phyloP scores from a whole-genome alignment of 2,797 vertebrate genomes.

The Tangara arthus region DNA sequence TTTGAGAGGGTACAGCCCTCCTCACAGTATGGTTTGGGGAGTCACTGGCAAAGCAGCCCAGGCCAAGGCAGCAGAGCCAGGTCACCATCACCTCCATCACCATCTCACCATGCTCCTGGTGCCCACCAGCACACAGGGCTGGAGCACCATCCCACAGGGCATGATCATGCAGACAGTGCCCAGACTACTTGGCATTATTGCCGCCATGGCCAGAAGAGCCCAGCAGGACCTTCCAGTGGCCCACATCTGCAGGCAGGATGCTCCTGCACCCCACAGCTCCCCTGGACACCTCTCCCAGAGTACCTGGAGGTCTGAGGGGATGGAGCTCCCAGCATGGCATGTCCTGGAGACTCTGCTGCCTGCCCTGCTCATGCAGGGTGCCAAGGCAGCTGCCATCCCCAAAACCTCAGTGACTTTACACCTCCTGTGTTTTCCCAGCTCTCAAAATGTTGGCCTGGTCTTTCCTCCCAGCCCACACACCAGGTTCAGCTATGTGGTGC shows the following conservation, averaged over 20 bases:
- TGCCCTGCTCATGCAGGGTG: accelerated
- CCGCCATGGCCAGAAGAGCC: background rate
- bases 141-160: background rate
- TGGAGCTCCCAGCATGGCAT: background rate
- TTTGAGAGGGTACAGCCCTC: background rate
- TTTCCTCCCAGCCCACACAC: background rate
- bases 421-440: background rate
- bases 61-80: background rate
- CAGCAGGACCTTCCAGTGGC: background rate
- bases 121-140: accelerated
- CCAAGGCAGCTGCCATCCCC: background rate
- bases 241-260: background rate
- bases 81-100: background rate
- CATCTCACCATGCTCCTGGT: background rate
- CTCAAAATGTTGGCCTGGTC: background rate
- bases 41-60: background rate
- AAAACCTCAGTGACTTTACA: background rate
- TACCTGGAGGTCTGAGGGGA: background rate
- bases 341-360: background rate
- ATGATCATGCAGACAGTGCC: accelerated
- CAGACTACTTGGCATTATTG: background rate
- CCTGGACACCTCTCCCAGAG: background rate
- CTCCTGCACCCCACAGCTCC: background rate
- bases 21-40: background rate
- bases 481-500: background rate